phyloP scores from a whole-genome alignment of 92 coral and sea anemone genomes.

The Anthopleura xanthogrammica region DNA sequence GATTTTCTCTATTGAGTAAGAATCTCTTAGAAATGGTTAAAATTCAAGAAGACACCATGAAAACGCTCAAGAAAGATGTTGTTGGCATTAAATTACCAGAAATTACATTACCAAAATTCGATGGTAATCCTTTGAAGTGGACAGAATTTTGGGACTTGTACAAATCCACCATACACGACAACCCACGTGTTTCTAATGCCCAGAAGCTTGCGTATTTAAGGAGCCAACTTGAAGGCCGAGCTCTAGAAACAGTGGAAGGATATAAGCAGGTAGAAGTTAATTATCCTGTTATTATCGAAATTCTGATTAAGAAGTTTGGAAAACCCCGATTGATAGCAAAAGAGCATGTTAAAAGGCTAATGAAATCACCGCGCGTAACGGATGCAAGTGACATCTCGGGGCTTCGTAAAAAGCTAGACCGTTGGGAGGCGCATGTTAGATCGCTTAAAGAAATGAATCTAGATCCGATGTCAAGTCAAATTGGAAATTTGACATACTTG shows the following conservation, averaged over 20 bases:
- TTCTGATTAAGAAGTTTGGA: constrained; percentile 2
- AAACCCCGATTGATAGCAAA: constrained; percentile 9
- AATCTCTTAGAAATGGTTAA: not conserved
- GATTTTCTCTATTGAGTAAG: not conserved
- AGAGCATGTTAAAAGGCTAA: constrained; percentile 1
- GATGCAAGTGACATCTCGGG: not conserved
- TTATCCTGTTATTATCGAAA: constrained; percentile 10
- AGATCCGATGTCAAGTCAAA: constrained; percentile 10
- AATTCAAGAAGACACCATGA: not conserved
- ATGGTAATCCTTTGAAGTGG: constrained; percentile 5
- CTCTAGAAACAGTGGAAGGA: constrained; percentile 6
- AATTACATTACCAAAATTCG: constrained; percentile 6
- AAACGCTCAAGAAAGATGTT: not conserved
- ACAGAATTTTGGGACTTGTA: constrained; percentile 13
- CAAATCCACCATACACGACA: not conserved
- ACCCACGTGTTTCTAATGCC: not conserved
- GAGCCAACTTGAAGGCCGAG: constrained; percentile 2
- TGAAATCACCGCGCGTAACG: constrained; percentile 9
- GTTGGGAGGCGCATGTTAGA: constrained; percentile 14
- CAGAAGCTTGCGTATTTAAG: not conserved
- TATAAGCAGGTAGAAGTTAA: constrained; percentile 5
- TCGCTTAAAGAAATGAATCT: constrained; percentile 12
- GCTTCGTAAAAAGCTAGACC: constrained; percentile 1
- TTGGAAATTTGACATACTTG: constrained; percentile 9
- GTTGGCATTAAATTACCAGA: constrained; percentile 6